Evolutionary conservation across 1,140 invertebrate species (phyloP), one percentile per base, ranked within the genome.

Genomic region (Drosophila repleta): DNA sequence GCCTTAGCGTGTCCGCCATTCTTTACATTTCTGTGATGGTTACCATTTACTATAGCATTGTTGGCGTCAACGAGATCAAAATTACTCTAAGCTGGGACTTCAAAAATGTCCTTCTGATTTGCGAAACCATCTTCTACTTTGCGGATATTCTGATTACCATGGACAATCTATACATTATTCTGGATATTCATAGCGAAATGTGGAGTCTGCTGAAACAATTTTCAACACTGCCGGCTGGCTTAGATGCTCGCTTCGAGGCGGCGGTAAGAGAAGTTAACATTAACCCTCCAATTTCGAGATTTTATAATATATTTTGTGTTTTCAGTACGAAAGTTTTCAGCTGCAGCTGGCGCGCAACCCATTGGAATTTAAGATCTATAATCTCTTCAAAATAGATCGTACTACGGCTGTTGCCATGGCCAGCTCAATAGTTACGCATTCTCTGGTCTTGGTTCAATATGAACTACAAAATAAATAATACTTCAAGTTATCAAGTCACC

Each of bases 361-460:
- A 0, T 15, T 76, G 0, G 71, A 29, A 32, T 7, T 82, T 0
- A 2, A 8, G 1, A 29, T 78, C 3, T 20, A 71, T 0, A 32
- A 57, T 1, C 13, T 58, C 0, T 71, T 61, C 15, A 43, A 48
- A 1, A 1, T 62, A 0, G n/a, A 65, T 32, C 66, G 72, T 0
- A 6, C 21, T 0, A 8, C 18, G n/a, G 17, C 10, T 4, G 53
- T 78, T 32, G 35, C 79, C 0, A 39, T 78, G 46, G 26, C 13
- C 5, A 78, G 68, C 17, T 83, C 79, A 1, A 6, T 83, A 21
- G 1, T 78, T 2, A 41, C 18, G 0, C 60, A 71, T 20, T 64
- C 79, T 0, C 15, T 83, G 29, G 52, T 82, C 6, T 26, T 83
- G 3, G 41, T 83, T 18, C 79, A 82, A 21, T 82, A 77, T 46